phyloP scores from a whole-genome alignment of 2,888 invertebrate genomes.

The Aproaerema taeniolella region DNA sequence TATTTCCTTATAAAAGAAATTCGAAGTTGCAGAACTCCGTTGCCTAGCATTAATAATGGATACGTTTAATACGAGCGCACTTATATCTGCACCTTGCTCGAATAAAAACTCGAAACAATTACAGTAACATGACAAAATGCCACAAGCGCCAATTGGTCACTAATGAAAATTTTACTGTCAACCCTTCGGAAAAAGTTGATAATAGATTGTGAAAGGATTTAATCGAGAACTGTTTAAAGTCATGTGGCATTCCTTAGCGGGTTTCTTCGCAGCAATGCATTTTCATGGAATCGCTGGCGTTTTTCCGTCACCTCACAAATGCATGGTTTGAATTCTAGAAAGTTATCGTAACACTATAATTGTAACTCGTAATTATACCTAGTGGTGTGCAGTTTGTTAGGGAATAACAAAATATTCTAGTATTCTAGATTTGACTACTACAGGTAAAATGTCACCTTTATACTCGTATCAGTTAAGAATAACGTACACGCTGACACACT shows the following conservation, averaged over 20 bases:
- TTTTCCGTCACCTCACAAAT: slow-evolving; percentile 75
- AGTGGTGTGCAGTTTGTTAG: too few relatives aligned
- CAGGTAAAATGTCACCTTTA: too few relatives aligned
- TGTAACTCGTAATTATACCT: slow-evolving; percentile 4
- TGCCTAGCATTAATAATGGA: slow-evolving; percentile 17
- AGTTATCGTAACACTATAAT: slow-evolving; percentile 44
- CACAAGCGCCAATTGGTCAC: slow-evolving; percentile 48
- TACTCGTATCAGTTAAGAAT: too few relatives aligned
- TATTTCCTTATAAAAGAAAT: too few relatives aligned
- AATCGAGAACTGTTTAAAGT: slow-evolving; percentile 50
- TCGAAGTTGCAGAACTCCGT: slow-evolving; percentile 14
- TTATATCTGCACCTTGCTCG: slow-evolving; percentile 71
- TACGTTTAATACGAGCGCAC: slow-evolving; percentile 28
- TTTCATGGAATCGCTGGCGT: slow-evolving; percentile 72
- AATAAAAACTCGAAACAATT: slow-evolving; percentile 74
- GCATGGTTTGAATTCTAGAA: slow-evolving; percentile 73
- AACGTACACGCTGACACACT: too few relatives aligned
- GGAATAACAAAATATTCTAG: too few relatives aligned
- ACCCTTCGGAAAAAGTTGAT: slow-evolving; percentile 49
- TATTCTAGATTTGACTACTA: too few relatives aligned
- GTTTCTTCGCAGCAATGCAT: slow-evolving; percentile 68
- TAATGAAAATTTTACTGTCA: slow-evolving; percentile 59
- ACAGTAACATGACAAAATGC: slow-evolving; percentile 48
- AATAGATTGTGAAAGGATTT: slow-evolving; percentile 42
- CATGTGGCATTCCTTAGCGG: slow-evolving; percentile 62